Evolutionary conservation across 2,113 vertebrate species (phyloP).

Genomic region (Lophotis ruficrista): DNA sequence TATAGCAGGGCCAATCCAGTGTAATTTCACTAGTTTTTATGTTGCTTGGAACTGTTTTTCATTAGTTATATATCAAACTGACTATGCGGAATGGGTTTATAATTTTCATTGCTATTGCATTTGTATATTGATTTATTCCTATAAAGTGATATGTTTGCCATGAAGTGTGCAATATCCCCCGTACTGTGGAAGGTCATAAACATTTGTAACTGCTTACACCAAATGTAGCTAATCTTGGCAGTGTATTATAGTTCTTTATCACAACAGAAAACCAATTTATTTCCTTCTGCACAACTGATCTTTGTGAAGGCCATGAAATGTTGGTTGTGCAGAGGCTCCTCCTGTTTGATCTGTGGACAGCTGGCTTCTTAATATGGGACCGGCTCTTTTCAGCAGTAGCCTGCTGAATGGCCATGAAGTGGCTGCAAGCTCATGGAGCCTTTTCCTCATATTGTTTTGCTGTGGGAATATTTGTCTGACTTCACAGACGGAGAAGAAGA

Average conservation of each 20-base stretch:
- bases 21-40: neutral
- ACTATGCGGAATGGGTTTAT: neutral
- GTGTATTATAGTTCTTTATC: neutral
- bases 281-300: neutral
- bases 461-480: neutral
- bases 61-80: neutral
- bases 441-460: neutral
- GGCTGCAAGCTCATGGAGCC: neutral
- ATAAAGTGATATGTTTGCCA: neutral
- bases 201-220: neutral
- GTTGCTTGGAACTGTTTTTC: neutral
- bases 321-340: neutral
- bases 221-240: neutral
- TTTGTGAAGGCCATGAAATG: neutral
- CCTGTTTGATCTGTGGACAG: neutral
- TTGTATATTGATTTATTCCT: neutral
- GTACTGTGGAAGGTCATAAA: neutral
- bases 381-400: neutral
- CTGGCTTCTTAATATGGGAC: neutral
- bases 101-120: neutral
- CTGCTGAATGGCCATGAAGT: neutral
- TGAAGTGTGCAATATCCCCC: neutral
- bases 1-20: neutral
- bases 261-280: neutral
- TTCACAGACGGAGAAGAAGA: neutral